phyloP scores from a whole-genome alignment of 2,888 invertebrate genomes.

The Phasia obesa region DNA sequence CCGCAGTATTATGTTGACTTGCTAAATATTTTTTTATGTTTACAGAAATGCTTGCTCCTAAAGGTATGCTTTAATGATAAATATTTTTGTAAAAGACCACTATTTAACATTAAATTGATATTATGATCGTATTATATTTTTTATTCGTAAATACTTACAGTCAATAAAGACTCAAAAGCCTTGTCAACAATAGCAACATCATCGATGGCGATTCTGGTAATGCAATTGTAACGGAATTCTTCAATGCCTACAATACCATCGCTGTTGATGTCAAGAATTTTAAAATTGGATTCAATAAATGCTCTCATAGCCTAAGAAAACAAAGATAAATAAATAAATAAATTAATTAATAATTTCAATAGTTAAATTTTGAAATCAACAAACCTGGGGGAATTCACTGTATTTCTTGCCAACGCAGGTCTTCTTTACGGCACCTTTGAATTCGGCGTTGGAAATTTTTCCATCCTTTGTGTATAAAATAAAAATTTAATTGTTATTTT shows the following conservation, averaged over 20 bases:
- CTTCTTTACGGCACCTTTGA: slow-evolving; percentile 90
- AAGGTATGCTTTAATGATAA: too few relatives aligned
- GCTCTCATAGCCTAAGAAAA: slow-evolving; percentile 87
- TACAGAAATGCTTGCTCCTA: too few relatives aligned
- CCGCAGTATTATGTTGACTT: too few relatives aligned
- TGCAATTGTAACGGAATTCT: slow-evolving; percentile 92
- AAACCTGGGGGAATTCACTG: slow-evolving; percentile 89
- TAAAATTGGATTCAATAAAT: slow-evolving; percentile 92
- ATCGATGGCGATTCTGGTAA: slow-evolving; percentile 90
- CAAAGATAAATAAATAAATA: background rate
- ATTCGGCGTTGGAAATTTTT: slow-evolving; percentile 90
- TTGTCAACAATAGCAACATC: slow-evolving; percentile 90
- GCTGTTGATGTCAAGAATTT: slow-evolving; percentile 90
- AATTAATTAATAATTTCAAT: background rate
- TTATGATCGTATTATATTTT: too few relatives aligned
- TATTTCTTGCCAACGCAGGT: slow-evolving; percentile 90
- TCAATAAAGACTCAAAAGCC: slow-evolving; percentile 89
- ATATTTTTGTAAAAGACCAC: too few relatives aligned
- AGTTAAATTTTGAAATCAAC: background rate
- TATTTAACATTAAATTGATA: too few relatives aligned
- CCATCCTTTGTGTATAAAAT: slow-evolving; percentile 86
- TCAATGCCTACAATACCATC: slow-evolving; percentile 91
- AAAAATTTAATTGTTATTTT: background rate
- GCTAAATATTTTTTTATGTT: too few relatives aligned
- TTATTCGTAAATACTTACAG: slow-evolving; percentile 84